Evolutionary conservation across 1,140 invertebrate genomes (phyloP), one percentile per base, ranked within the genome.

Genomic region (Ruditapes philippinarum): DNA sequence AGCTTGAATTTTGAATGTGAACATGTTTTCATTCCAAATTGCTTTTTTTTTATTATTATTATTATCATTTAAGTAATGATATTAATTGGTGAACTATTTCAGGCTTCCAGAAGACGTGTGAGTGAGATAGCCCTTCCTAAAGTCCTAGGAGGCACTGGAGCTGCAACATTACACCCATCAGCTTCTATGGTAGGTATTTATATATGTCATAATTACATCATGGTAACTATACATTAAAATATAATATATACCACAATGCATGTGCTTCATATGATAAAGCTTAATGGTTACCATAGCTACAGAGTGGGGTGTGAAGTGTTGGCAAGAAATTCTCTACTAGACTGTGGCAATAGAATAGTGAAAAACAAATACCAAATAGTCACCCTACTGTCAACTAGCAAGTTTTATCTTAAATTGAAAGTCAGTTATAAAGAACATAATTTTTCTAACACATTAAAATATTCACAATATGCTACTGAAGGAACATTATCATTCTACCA

Each of bases 91-190:
- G 19, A 9, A 28, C 9, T 25, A 28, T 40, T 70, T 82, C 87
- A 89, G 87, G 87, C 65, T 25, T 28, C 86, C 11, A 57, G 87
- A 28, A 54, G 87, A 40, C 62, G 87, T 40, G 87, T 89, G 11
- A 89, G 87, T 83, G 87, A 89, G 51, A 83, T 89, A 70, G 87
- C 87, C 22, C 33, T 89, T 40, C 87, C 87, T 42, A 89, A 82
- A 49, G 87, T 89, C 12, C 87, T 89, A 28, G 87, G 87, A n/a
- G 87, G 87, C 31, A 36, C 87, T 36, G 87, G 87, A 7, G 68
- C 78, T 12, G 51, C 78, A 31, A 82, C 57, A 57, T 65, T 89
- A 31, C 87, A 89, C 31, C 87, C 87, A 5, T 89, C 87, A 31
- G 70, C 79, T 22, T 89, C 87, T n/a, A 89, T 89, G 87, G 87